Base-by-base conservation (phyloP, 2,888 invertebrate genomes). In the Sinopyrophorus schimmeli region DNA sequence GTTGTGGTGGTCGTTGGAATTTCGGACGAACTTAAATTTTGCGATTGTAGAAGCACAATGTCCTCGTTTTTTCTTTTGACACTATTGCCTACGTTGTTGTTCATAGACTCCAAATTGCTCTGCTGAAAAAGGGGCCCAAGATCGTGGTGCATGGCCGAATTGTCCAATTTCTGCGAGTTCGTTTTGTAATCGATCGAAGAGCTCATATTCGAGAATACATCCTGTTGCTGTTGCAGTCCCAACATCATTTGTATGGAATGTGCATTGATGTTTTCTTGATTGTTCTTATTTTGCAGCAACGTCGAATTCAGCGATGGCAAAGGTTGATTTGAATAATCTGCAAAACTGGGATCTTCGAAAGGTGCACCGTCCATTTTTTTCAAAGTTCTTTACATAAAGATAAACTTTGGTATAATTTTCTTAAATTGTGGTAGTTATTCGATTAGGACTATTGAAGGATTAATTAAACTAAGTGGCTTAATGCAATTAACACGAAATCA, bases 301-400 rank as follows among this genome's bases (percentile, higher is more conserved):
- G 73, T 69, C 47, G 72, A 69, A 57, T 67, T 72, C 40, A 74
- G 55, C 26, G 73, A 72, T 9, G 75, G 71, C 27, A 77, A 60
- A 11, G 77, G 75, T 34, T 78, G 81, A 60, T 78, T 80, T 17
- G 78, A 74, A 65, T 89, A 89, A 73, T 90, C 89, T 58, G 81
- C 78, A 72, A 89, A 90, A 68, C 87, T 83, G 65, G 87, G 86
- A 68, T 90, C 90, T 69, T 90, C 90, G 74, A 89, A 79, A 18
- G 80, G 80, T 37, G 74, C 75, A 59, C 76, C 84, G 72, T 89
- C 89, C 87, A 89, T 84, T 73, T 74, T 75, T n/a, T n/a, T n/a
- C n/a, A 12, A 24, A 23, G 11, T 26, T 18, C 30, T 32, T 30
- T n/a, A n/a, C n/a, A n/a, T n/a, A n/a, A n/a, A n/a, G n/a, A n/a